Conservation (phyloP, 2,797 vertebrate genomes). For the Ibycter americanus region DNA sequence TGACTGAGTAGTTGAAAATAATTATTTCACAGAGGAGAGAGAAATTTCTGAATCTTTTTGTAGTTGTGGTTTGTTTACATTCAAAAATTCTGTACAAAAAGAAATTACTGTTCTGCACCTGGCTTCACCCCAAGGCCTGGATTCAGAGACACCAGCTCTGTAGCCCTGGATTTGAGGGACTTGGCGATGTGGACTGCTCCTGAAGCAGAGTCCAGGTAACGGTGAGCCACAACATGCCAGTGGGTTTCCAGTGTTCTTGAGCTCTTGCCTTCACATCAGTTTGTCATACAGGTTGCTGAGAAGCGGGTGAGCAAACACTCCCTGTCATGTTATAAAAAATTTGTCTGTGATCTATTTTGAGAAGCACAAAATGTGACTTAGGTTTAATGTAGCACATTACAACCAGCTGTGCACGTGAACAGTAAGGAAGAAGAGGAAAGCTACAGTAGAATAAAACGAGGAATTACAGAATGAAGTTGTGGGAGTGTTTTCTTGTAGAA, state of each 20-base stretch:
- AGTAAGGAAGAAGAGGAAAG: background rate
- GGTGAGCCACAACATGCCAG: background rate
- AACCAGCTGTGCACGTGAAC: background rate
- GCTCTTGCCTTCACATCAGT: background rate
- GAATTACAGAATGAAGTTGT: background rate
- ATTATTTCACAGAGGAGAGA: background rate
- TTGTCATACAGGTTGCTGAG: background rate
- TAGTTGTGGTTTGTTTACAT: background rate
- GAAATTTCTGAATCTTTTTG: background rate
- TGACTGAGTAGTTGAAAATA: background rate
- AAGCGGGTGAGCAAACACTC: background rate
- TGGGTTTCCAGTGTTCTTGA: background rate
- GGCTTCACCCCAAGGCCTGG: background rate
- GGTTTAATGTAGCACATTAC: background rate
- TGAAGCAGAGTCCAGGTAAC: background rate
- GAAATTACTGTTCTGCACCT: background rate
- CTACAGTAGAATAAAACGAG: background rate
- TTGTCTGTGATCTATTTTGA: background rate
- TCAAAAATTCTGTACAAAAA: background rate
- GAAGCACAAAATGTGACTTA: background rate
- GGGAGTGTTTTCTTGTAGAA: background rate
- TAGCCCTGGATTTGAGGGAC: background rate
- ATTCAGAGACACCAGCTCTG: background rate
- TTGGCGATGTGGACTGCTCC: background rate
- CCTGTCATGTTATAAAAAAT: background rate